phyloP scores from a whole-genome alignment of 2,888 invertebrate genomes.

The Mesochorus sp. region DNA sequence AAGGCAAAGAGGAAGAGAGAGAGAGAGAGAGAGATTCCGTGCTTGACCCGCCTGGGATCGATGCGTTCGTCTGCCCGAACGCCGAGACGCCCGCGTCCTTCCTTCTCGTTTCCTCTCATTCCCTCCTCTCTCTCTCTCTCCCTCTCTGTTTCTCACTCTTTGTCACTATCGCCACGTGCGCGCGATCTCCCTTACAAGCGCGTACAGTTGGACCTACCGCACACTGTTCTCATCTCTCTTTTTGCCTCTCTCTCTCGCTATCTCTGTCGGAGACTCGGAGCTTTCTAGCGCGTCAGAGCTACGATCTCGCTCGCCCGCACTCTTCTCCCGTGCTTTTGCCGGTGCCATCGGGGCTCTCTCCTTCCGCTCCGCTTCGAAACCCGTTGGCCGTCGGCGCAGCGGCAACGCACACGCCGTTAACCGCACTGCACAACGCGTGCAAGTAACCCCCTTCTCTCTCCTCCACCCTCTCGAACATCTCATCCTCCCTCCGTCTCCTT shows the following conservation, averaged over 20 bases:
- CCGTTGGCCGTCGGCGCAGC: constrained; percentile 78
- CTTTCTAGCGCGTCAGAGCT: constrained; percentile 60
- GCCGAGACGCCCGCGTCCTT: constrained; percentile 80
- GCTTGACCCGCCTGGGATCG: constrained; percentile 82
- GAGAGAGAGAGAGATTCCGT: constrained; percentile 78
- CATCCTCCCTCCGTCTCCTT: constrained; percentile 46
- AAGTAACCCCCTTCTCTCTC: constrained; percentile 64
- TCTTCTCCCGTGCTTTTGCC: constrained; percentile 62
- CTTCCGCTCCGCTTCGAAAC: constrained; percentile 74
- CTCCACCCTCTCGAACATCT: constrained; percentile 30
- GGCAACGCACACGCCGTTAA: constrained; percentile 80
- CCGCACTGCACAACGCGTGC: constrained; percentile 80
- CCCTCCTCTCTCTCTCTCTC: constrained; percentile 38
- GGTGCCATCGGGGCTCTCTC: constrained; percentile 65
- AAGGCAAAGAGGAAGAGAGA: too few species aligned
- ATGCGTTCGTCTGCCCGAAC: constrained; percentile 82
- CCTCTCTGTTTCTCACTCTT: constrained; percentile 40
- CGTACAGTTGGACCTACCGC: constrained; percentile 56
- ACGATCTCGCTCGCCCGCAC: constrained; percentile 62
- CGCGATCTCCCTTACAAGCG: constrained; percentile 55
- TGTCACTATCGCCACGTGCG: constrained; percentile 43
- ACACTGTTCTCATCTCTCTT: constrained; percentile 60
- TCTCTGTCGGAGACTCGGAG: constrained; percentile 64
- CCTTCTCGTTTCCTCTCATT: constrained; percentile 66
- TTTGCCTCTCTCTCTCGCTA: constrained; percentile 57